Conservation (phyloP, 2,797 vertebrate genomes). For the Numenius phaeopus region DNA sequence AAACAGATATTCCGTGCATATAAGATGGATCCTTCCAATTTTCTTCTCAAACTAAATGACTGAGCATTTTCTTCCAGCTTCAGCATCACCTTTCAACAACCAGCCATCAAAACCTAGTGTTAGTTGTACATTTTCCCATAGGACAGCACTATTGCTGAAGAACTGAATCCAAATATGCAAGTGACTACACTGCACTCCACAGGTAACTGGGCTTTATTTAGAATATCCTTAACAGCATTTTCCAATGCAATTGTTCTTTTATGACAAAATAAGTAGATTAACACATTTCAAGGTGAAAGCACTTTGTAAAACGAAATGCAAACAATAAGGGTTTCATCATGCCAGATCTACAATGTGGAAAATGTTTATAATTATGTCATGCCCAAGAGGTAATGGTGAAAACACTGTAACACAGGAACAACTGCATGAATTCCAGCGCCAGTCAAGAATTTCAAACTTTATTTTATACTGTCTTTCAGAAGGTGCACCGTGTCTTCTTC, state of each 20-base stretch:
- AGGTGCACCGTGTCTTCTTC: background rate
- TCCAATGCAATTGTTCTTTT: background rate
- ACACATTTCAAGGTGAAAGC: background rate
- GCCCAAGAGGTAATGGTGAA: background rate
- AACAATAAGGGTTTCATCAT: background rate
- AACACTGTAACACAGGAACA: background rate
- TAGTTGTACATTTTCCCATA: background rate
- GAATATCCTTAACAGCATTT: background rate
- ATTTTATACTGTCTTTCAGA: background rate
- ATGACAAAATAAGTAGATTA: background rate
- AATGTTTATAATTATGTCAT: background rate
- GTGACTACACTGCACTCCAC: background rate
- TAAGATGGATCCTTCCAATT: background rate
- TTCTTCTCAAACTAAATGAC: background rate
- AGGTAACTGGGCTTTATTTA: background rate
- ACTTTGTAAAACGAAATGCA: background rate
- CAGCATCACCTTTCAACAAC: background rate
- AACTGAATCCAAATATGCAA: background rate
- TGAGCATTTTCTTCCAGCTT: background rate
- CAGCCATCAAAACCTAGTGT: background rate
- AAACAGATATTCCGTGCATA: background rate
- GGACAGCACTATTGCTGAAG: background rate
- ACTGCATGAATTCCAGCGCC: background rate
- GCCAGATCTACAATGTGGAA: background rate
- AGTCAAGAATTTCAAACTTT: background rate